Conservation (phyloP, 2,888 invertebrate genomes). For the Leucania comma region DNA sequence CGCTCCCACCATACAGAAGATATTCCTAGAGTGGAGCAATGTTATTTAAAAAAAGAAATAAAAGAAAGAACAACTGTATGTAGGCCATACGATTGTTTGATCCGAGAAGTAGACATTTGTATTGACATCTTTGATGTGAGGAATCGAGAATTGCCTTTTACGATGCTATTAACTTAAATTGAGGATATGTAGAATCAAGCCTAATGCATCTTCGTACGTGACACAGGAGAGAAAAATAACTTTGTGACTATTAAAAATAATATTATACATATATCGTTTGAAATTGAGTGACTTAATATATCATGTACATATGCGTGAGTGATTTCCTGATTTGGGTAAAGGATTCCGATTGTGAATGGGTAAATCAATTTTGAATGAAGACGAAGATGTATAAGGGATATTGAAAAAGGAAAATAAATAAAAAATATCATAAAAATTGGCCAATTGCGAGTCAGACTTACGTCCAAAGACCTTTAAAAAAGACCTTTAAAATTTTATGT, state of each 20-base stretch:
- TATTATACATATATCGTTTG: background rate
- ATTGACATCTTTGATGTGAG: constrained; percentile 13
- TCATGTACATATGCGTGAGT: constrained; percentile 1
- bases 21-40: too few relatives aligned
- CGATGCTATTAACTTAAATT: constrained; percentile 6
- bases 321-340: background rate
- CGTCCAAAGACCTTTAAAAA: too few relatives aligned
- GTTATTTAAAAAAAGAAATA: too few relatives aligned
- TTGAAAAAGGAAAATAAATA: background rate
- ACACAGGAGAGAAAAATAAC: background rate
- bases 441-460: too few relatives aligned
- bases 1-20: too few relatives aligned
- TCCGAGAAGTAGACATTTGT: background rate
- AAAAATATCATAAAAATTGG: background rate
- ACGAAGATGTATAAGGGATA: background rate
- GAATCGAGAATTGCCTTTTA: background rate
- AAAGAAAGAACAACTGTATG: too few relatives aligned
- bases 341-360: background rate
- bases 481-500: too few relatives aligned
- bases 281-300: background rate
- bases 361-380: background rate
- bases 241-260: constrained; percentile 20
- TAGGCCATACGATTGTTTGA: too few relatives aligned
- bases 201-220: background rate
- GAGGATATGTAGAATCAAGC: background rate